These are phyloP conservation scores for Leptatherina wallacei DNA, from an alignment of 2,797 vertebrate genomes.

Conservation along the genomic window DNA sequence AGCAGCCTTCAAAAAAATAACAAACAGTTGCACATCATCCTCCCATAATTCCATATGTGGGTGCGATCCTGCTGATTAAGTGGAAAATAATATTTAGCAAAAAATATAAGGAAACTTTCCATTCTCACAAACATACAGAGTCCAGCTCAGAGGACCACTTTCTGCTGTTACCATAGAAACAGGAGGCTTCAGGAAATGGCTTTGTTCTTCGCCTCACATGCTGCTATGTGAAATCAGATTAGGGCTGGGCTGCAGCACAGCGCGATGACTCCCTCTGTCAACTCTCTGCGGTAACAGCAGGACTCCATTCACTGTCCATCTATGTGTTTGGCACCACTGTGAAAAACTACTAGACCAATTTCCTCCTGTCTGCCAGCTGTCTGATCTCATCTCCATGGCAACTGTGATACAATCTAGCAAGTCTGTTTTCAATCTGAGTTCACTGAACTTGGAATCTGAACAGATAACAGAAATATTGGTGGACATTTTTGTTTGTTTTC, in stretches of 20 bases:
- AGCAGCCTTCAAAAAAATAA: conserved; percentile 61
- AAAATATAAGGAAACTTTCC: conserved; percentile 35
- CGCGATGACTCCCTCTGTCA: conserved; percentile 74
- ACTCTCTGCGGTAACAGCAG: conserved; percentile 66
- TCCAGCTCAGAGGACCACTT: conserved; percentile 29
- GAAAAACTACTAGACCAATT: conserved; percentile 65
- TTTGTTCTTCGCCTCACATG: conserved; percentile 53
- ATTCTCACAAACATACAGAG: conserved; percentile 3
- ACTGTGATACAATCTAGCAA: conserved; percentile 75
- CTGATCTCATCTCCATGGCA: conserved; percentile 78
- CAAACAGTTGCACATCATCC: conserved; percentile 6
- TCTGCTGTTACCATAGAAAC: conserved; percentile 63
- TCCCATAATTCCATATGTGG: conserved; percentile 14
- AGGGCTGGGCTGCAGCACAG: conserved; percentile 43
- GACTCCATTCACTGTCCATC: conserved; percentile 48
- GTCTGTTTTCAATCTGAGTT: conserved; percentile 56
- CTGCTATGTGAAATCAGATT: conserved; percentile 64
- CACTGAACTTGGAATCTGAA: conserved; percentile 49
- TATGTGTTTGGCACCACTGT: conserved; percentile 52
- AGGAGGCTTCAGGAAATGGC: conserved; percentile 64
- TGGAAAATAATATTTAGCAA: conserved; percentile 33
- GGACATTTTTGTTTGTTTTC: conserved; percentile 30
- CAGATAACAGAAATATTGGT: conserved; percentile 35
- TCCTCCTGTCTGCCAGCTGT: conserved; percentile 69
- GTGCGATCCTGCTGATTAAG: conserved; percentile 22